A percentile compares a stretch with the other conserved stretches of the same genome.
phyloP scores from a whole-genome alignment of 1,140 invertebrate genomes.

The Heliconius nattereri region DNA sequence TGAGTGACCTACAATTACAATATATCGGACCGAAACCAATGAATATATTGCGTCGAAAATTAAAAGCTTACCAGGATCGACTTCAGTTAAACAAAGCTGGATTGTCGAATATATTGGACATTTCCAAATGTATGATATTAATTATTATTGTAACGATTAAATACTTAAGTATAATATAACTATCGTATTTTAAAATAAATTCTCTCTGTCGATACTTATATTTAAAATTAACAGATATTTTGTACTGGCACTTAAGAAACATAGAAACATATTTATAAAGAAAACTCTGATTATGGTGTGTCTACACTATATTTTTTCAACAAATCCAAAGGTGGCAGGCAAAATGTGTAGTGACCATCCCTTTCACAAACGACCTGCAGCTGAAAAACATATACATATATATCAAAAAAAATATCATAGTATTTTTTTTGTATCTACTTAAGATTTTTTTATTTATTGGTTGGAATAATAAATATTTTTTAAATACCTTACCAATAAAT shows the following conservation, averaged over 20 bases:
- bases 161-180: no score
- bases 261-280: background rate
- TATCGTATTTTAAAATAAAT: background rate
- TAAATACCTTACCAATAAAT: constrained; percentile 47
- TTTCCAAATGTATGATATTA: constrained; percentile 16
- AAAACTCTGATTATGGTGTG: background rate
- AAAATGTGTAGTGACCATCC: constrained; percentile 56
- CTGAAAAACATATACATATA: constrained; percentile 42
- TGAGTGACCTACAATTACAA: constrained; percentile 58
- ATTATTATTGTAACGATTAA: constrained; percentile 5
- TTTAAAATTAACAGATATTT: no score
- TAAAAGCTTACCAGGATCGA: constrained; percentile 50
- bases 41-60: constrained; percentile 60
- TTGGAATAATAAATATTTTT: background rate
- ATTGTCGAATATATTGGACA: background rate
- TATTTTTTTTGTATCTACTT: no score
- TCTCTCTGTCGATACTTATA: no score
- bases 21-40: constrained; percentile 55
- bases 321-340: constrained; percentile 53
- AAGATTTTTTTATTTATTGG: no score
- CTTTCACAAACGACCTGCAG: constrained; percentile 50
- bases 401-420: constrained; percentile 16
- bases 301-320: constrained; percentile 46
- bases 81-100: constrained; percentile 24
- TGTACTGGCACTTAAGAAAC: no score